phyloP scores from a whole-genome alignment of 2,113 vertebrate genomes.

The Accipiter cooperii region DNA sequence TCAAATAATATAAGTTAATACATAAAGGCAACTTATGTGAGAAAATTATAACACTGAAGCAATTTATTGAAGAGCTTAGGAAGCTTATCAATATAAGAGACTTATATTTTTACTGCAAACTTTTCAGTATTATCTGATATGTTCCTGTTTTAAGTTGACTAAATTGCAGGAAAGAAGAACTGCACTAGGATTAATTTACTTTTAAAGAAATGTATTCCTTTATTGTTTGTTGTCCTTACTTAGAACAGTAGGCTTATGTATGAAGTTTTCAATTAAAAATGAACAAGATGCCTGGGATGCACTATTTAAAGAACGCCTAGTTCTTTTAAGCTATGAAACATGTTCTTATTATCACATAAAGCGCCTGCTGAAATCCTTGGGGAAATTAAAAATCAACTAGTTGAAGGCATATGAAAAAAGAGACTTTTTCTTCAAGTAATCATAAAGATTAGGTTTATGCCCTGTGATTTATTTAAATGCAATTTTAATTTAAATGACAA shows the following conservation, averaged over 20 bases:
- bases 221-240: not conserved
- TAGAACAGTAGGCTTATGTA: not conserved
- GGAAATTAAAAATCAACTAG: constrained; percentile 25
- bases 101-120: not conserved
- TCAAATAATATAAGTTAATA: not conserved
- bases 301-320: not conserved
- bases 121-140: not conserved
- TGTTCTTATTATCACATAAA: constrained; percentile 18
- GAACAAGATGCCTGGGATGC: not conserved
- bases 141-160: not conserved
- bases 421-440: not conserved
- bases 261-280: constrained; percentile 9
- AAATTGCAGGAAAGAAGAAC: not conserved
- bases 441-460: constrained; percentile 1
- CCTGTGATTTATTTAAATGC: not conserved
- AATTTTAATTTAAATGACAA: constrained; percentile 16
- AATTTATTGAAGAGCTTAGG: not conserved
- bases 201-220: not conserved
- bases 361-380: not conserved
- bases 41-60: not conserved
- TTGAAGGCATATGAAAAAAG: not conserved
- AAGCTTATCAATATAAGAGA: not conserved
- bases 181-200: not conserved
- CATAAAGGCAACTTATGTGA: not conserved
- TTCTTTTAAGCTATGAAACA: not conserved